phyloP scores from a whole-genome alignment of 2,888 invertebrate species.

The Eupithecia centaureata region DNA sequence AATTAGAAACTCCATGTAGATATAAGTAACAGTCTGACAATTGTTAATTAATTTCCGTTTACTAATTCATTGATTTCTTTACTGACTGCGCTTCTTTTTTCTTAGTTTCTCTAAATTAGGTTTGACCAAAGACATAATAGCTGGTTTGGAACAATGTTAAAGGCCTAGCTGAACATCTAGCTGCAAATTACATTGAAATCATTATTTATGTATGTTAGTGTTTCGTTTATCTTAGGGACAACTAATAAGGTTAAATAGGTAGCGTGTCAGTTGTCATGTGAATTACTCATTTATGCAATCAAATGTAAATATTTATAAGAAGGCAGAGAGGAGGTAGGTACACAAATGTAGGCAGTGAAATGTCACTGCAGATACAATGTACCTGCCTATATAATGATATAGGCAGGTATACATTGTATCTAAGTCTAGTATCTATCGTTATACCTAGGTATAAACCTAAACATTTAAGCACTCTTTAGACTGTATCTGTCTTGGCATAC shows the following conservation, averaged over 20 bases:
- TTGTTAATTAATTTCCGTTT: not conserved
- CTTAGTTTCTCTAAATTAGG: no score
- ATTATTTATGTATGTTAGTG: slow-evolving; percentile 3
- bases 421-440: no score
- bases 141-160: no score
- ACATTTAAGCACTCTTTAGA: not conserved
- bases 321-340: slow-evolving; percentile 13
- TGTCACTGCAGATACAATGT: no score
- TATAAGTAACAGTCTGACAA: no score
- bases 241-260: slow-evolving; percentile 2
- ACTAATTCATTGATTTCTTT: not conserved
- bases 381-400: not conserved
- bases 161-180: not conserved
- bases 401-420: no score
- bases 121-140: no score
- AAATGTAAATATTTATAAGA: slow-evolving; percentile 24
- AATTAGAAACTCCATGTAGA: no score
- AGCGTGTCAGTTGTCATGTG: slow-evolving; percentile 2
- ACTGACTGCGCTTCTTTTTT: no score
- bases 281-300: slow-evolving; percentile 18
- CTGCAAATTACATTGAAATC: not conserved
- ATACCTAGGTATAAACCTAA: not conserved
- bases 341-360: not conserved
- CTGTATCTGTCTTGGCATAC: no score
- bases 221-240: slow-evolving; percentile 4